Evolutionary conservation across 2,888 invertebrate genomes (phyloP).

Genomic region (Euplexia lucipara): DNA sequence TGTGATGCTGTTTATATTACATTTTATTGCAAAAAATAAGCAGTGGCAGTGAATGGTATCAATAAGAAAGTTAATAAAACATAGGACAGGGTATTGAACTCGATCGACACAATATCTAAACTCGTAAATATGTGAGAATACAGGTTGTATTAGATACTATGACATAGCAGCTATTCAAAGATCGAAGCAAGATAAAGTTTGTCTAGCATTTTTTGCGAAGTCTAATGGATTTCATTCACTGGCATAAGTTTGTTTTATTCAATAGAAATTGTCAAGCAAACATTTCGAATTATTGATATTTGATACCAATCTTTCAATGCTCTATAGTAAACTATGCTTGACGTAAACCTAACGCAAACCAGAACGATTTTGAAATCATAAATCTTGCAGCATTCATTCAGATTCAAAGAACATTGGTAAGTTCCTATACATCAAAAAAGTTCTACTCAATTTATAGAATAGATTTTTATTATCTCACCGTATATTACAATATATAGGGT

Average conservation of each 20-base stretch:
- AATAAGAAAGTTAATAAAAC: constrained; percentile 2
- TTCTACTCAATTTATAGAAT: no score
- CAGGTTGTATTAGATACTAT: constrained; percentile 2
- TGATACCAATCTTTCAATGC: constrained; percentile 41
- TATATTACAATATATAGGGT: no score
- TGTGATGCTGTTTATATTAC: constrained; percentile 59
- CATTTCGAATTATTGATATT: background rate
- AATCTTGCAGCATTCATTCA: no score
- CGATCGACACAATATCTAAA: background rate
- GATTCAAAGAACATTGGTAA: no score
- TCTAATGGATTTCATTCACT: constrained; percentile 3
- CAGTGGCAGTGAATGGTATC: constrained; percentile 31
- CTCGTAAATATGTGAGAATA: background rate
- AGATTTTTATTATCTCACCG: no score
- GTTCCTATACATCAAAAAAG: no score
- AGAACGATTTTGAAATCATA: no score
- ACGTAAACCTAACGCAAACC: no score
- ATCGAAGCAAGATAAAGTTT: background rate
- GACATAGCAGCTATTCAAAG: constrained; percentile 4
- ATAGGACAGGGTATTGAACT: constrained; percentile 5
- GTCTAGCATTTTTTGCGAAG: background rate
- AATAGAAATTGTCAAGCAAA: background rate
- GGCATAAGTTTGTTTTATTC: constrained; percentile 4
- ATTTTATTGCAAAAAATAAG: constrained; percentile 19
- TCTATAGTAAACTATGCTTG: no score